These are phyloP conservation scores for Volucella inflata DNA, from an alignment of 2,888 invertebrate species.

Conservation along the genomic window DNA sequence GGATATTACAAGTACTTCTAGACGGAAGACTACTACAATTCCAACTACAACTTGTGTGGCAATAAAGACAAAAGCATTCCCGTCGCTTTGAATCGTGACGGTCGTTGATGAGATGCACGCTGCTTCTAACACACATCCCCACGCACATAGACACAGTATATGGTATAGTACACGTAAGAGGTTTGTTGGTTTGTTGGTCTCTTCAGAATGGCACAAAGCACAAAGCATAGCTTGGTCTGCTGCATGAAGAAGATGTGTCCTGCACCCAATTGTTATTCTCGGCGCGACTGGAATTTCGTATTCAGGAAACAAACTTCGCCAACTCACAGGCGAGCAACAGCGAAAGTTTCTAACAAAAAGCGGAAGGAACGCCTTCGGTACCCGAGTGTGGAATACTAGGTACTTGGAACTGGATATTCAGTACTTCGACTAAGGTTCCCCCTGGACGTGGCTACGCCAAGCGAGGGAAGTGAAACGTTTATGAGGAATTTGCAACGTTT, in stretches of 20 bases:
- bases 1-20: too few relatives aligned
- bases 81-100: conserved; percentile 52
- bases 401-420: too few relatives aligned
- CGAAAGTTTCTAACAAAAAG: conserved; percentile 68
- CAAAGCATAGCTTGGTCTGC: conserved; percentile 49
- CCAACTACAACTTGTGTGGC: conserved; percentile 10
- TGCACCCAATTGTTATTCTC: conserved; percentile 70
- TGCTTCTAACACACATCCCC: conserved; percentile 11
- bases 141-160: conserved; percentile 45
- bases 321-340: conserved; percentile 67
- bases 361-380: conserved; percentile 71
- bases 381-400: conserved; percentile 6
- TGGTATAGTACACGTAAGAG: not conserved
- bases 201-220: conserved; percentile 41
- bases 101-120: conserved; percentile 53
- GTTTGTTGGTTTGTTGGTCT: conserved; percentile 33
- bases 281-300: conserved; percentile 73
- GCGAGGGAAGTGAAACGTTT: conserved; percentile 56
- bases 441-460: conserved; percentile 22
- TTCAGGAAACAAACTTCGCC: conserved; percentile 75
- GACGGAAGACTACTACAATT: too few relatives aligned
- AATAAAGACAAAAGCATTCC: conserved; percentile 59
- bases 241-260: conserved; percentile 1
- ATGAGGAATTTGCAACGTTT: conserved; percentile 73
- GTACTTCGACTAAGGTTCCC: conserved; percentile 20